A percentile compares a stretch with the other conserved stretches of the same genome.
Conservation (phyloP, 2,113 vertebrate genomes). For the Ochotona curzoniae region DNA sequence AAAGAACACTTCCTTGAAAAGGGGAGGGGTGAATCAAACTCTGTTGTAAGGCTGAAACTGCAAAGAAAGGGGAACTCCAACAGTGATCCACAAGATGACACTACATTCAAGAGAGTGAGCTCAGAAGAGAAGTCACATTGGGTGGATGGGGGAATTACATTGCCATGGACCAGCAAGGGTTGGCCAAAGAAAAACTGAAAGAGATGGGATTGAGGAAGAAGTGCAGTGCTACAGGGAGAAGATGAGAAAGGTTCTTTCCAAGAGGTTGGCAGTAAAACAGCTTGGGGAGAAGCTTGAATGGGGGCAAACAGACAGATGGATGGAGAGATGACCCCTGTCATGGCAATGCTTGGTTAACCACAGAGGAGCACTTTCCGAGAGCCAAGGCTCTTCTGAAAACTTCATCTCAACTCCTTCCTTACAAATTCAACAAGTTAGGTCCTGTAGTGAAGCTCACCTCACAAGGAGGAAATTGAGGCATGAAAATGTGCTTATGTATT, state of each 20-base stretch:
- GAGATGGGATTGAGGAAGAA: fast-evolving
- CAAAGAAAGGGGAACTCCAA: too few species aligned
- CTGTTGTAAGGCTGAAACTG: neutral
- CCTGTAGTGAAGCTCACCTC: neutral
- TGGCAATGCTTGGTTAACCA: neutral
- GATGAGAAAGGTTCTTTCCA: neutral
- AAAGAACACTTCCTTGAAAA: neutral
- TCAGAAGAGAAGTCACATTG: fast-evolving
- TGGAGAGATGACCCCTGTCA: neutral
- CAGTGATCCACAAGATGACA: fast-evolving
- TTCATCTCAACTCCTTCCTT: neutral
- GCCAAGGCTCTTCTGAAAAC: too few species aligned
- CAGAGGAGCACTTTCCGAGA: fast-evolving
- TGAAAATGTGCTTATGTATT: fast-evolving
- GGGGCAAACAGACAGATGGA: neutral
- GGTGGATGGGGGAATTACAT: fast-evolving
- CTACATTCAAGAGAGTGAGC: fast-evolving
- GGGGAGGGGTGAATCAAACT: neutral
- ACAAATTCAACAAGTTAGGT: fast-evolving
- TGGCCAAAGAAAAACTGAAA: fast-evolving
- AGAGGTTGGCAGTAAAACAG: fast-evolving
- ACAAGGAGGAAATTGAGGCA: neutral
- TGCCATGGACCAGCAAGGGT: fast-evolving
- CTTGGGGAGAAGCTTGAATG: neutral
- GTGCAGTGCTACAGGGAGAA: fast-evolving